Base-by-base conservation (phyloP, 92 coral and sea anemone species). In the Parazoanthus darwini region DNA sequence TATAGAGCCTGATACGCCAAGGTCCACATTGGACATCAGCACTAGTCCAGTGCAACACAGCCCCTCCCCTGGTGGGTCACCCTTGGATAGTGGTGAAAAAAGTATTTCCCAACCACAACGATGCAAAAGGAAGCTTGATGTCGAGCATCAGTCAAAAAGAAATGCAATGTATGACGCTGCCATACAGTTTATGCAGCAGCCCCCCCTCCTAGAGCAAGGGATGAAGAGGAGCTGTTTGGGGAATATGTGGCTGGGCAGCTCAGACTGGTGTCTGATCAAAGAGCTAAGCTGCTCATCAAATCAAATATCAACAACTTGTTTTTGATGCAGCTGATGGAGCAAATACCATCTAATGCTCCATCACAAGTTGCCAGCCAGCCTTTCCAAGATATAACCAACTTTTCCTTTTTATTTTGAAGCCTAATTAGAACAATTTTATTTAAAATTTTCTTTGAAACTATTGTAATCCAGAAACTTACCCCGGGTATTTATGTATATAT, bases 261-360 rank as follows among this genome's bases (percentile, higher is more conserved):
- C 36, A 73, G 77, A 73, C 77, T 73, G 29, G 77, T 73, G 36
- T 26, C 77, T 73, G 77, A 29, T 43, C 77, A 37, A 26, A 37
- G 78, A 74, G 78, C 78, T 74, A 74, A 23, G 78, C 78, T 74
- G 78, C 46, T 74, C 78, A 74, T 74, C 78, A 74, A 74, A 74
- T 42, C 78, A 35, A 74, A 14, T n/a, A n/a, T n/a, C 38, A 74
- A 74, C 78, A 74, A 74, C 78, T 74, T 74, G 78, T 33, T 74
- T 36, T 74, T 74, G 46, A 74, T 74, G 46, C 78, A 74, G 78
- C 78, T 33, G 78, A 74, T 74, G 78, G 78, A 74, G 78, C 78
- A 74, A 74, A 74, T 74, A n/a, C 46, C 46, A 74, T 46, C 78
- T 74, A 74, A 42, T 74, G n/a, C 78, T 74, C 78, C 78, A 74